These are phyloP conservation scores for Himalopsyche tibetana DNA, from an alignment of 2,888 invertebrate genomes.

Conservation along the genomic window DNA sequence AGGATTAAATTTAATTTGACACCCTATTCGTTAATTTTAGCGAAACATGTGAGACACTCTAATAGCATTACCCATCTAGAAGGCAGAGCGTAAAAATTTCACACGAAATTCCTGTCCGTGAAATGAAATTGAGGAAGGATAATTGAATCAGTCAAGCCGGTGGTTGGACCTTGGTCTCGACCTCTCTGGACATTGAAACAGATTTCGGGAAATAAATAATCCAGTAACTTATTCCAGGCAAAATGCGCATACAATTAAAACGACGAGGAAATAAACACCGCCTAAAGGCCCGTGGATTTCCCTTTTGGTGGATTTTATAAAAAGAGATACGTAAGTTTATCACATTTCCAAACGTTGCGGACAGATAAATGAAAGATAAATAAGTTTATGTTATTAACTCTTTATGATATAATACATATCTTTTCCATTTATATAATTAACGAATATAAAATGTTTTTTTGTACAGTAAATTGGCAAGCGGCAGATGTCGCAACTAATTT, in stretches of 20 bases:
- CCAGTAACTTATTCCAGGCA: neutral
- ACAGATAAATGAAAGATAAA: no score
- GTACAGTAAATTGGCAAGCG: no score
- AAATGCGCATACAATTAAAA: constrained; percentile 26
- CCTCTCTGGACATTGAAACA: constrained; percentile 6
- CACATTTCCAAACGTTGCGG: no score
- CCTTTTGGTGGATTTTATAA: neutral
- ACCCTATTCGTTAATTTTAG: neutral
- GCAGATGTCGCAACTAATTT: no score
- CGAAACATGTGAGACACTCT: neutral
- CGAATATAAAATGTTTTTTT: no score
- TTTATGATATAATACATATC: no score
- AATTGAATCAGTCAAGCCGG: constrained; percentile 23
- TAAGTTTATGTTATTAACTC: no score
- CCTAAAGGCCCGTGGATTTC: neutral
- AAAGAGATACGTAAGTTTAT: no score
- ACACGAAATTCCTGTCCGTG: constrained; percentile 1
- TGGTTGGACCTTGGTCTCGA: neutral
- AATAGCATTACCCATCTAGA: neutral
- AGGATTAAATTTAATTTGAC: neutral
- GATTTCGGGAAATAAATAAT: constrained; percentile 21
- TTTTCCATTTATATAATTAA: no score
- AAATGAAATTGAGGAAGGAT: constrained; percentile 27
- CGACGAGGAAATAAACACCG: neutral
- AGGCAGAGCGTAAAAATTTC: neutral